Base-by-base conservation (phyloP, 2,797 vertebrate genomes). In the Epinephelus coioides region DNA sequence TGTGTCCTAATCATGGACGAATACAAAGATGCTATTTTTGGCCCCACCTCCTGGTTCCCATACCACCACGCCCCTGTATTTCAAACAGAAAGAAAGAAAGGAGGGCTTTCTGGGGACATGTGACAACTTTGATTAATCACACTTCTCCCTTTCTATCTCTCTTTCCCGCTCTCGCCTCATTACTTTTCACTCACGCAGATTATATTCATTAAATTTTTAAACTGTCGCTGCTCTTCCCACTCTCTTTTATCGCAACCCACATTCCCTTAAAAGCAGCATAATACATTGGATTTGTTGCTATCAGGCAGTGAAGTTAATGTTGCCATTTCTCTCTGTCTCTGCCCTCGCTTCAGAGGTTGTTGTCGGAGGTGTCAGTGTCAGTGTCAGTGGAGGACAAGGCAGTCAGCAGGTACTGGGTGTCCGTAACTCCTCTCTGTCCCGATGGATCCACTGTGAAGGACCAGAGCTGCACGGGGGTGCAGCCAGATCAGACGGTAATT, bases 301-400 rank as follows among this genome's bases (percentile, higher is more conserved):
- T n/a, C 50, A 0, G 38, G 9, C 11, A 19, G n/a, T 61, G 51
- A 79, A 61, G 6, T 43, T 49, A 14, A 68, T 53, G 30, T 71
- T 76, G 5, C 34, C 59, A 51, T 43, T 49, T 75, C 34, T 34
- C 34, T 76, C 38, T 85, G n/a, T 73, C 3, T 79, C n/a, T 34
- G 2, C 65, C n/a, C 3, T 70, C 2, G 10, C 30, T 81, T 43
- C 95, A 99, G 98, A 98, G 96, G 90, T 93, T 99, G 62, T 86
- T 99, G 83, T 98, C 98, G 23, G 97, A 99, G 92, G 97, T 99
- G 82, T 94, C 95, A 87, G 93, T 99, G 85, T 95, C 97, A 57
- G 96, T 99, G 87, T 96, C 96, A 70, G 93, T 99, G 84, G 96
- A 98, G 90, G 97, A 97, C 93, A 88, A 93, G 49, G 95, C 95